Evolutionary conservation across 2,113 vertebrate species (phyloP), one percentile per base, ranked within the genome.

Genomic region (Puntigrus tetrazona): DNA sequence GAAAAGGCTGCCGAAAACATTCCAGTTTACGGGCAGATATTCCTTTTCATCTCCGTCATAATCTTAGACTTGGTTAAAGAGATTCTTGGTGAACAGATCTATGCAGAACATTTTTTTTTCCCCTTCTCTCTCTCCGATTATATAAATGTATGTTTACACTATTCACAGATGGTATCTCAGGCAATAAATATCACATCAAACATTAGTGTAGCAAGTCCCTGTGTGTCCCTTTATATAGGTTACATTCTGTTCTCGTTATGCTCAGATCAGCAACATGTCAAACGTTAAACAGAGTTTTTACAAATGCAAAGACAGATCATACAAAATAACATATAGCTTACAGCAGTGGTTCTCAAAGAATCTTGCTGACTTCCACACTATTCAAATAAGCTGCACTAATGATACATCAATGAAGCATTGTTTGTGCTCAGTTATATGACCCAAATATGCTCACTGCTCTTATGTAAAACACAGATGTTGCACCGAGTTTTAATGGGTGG

Each of bases 21-120:
- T 38, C 36, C 63, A 78, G 57, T 83, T 61, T 75, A 88, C 82
- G 75, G 50, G 43, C 43, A 57, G 75, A 74, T 87, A 50, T 9
- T 38, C 25, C 45, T 79, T 55, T 61, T 85, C 43, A 63, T 67
- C 34, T 41, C 18, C 20, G 36, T 36, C 63, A 67, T 36, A 20
- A 1, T 20, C 16, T 20, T 20, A 36, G 65, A 7, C 5, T 20
- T 67, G 16, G 7, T 34, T 29, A 67, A 67, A 67, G 27, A 31
- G 63, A 55, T 6, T 52, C 50, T 52, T 20, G n/a, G n/a, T 27
- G 57, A 70, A 70, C 36, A 41, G 16, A 31, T 29, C 13, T 63
- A 63, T 63, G 7, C 31, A 69, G 29, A 69, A 38, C 8, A n/a
- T 5, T 25, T 3, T n/a, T 36, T 22, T 38, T 38, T n/a, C n/a